phyloP scores from a whole-genome alignment of 2,113 vertebrate species.

The Chloroceryle aenea region DNA sequence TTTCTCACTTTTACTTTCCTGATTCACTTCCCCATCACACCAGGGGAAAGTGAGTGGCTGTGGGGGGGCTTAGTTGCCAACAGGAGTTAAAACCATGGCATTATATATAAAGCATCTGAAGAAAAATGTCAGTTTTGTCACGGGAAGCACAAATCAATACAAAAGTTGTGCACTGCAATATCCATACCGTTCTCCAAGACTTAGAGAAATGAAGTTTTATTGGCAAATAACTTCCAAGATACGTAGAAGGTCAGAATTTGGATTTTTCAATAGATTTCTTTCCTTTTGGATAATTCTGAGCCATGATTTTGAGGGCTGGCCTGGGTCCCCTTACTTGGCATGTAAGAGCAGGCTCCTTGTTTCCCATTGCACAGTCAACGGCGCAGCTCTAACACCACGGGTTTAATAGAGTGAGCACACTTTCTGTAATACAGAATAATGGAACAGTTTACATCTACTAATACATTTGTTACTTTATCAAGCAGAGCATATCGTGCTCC shows the following conservation, averaged over 20 bases:
- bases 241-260: background rate
- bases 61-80: background rate
- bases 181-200: background rate
- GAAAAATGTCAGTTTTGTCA: background rate
- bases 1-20: background rate
- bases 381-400: background rate
- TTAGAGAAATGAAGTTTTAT: background rate
- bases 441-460: background rate
- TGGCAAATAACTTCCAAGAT: background rate
- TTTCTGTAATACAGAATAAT: background rate
- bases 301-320: rapidly evolving
- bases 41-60: background rate
- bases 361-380: background rate
- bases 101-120: background rate
- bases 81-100: background rate
- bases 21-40: background rate
- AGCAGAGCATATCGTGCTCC: background rate
- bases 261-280: background rate
- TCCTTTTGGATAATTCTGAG: background rate
- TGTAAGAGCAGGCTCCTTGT: background rate
- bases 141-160: background rate
- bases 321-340: background rate
- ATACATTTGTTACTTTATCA: background rate
- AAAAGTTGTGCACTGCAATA: background rate
- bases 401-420: background rate